Base-by-base conservation (phyloP, 2,888 invertebrate genomes). In the Andrena bicolor region DNA sequence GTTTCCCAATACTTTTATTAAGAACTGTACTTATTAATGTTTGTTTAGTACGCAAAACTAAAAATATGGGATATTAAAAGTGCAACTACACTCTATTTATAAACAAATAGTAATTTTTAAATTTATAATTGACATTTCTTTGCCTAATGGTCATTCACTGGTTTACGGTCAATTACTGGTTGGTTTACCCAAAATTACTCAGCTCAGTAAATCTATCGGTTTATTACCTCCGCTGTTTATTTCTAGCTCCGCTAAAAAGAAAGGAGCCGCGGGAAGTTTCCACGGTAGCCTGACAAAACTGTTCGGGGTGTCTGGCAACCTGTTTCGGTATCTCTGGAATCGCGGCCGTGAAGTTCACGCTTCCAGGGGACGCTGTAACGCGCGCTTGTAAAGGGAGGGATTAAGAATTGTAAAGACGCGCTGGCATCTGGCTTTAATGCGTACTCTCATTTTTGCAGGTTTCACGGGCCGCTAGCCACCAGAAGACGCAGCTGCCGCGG, bases 321-420 rank as follows among this genome's bases (percentile, higher is more conserved):
- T 64, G 60, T 60, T 73, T 63, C 30, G 6, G 13, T 72, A 65
- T 75, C 73, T 61, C 7, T 5, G 41, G 60, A 56, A 60, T 65
- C 58, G 26, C 20, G 49, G 64, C 7, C 35, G 23, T 32, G 26
- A 60, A 48, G 63, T 71, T 60, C 70, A 48, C 65, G 51, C n/a
- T 13, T 53, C 35, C 16, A 6, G 53, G 26, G 56, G 51, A 28
- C 16, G 20, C 16, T 8, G 35, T 76, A 63, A 75, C 49, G 32
- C 32, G 35, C 56, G 56, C 56, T 20, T 35, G 23, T 58, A 20
- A 51, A 48, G 32, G 56, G 32, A 48, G 23, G 32, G 35, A 79
- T 68, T 56, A 66, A 75, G 75, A 73, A 77, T 77, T 60, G n/a
- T 41, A 60, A 72, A 51, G 60, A 48, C 63, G 23, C n/a, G 41